Evolutionary conservation across 2,888 invertebrate species (phyloP), one percentile per base, ranked within the genome.

Genomic region (Stratiomys singularior): DNA sequence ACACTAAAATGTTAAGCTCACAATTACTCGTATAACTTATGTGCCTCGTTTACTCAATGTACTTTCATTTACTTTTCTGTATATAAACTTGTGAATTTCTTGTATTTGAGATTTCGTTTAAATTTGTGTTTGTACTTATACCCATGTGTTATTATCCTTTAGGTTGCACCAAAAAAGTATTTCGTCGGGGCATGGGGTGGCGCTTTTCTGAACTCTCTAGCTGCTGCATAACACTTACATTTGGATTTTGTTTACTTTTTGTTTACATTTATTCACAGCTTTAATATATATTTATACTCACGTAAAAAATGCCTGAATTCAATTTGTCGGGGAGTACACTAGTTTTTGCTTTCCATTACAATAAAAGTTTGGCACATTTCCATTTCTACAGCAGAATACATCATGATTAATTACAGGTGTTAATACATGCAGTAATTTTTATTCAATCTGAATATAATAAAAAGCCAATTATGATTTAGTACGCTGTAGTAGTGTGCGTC

Each of bases 301-400:
- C 37, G 78, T 78, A 78, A 77, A 78, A 78, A 78, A 78, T 78
- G 78, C 78, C 78, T 78, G 78, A 78, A 71, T 77, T 52, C 21
- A 28, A 30, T 72, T 72, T 72, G 0, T 72, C 18, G 7, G 27
- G 18, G 18, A 30, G 72, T 56, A 72, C 72, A 56, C 72, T 56
- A 44, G 13, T 13, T 44, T 44, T 44, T 77, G 71, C 60, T 64
- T 77, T 66, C 58, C 58, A 52, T 44, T 64, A 76, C 64, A 71
- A 47, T 78, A n/a, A n/a, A n/a, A n/a, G 47, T 77, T 78, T 78
- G 78, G 78, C 78, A 78, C 78, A 78, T 78, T 78, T 66, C 60
- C 52, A 72, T 56, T 56, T 30, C 30, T 30, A 27, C 56, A 72
- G 72, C 56, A 56, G 72, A 72, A 21, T 56, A 72, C 18, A 56